Evolutionary conservation across 2,888 invertebrate genomes (phyloP).

Genomic region (Lycophotia porphyrea): DNA sequence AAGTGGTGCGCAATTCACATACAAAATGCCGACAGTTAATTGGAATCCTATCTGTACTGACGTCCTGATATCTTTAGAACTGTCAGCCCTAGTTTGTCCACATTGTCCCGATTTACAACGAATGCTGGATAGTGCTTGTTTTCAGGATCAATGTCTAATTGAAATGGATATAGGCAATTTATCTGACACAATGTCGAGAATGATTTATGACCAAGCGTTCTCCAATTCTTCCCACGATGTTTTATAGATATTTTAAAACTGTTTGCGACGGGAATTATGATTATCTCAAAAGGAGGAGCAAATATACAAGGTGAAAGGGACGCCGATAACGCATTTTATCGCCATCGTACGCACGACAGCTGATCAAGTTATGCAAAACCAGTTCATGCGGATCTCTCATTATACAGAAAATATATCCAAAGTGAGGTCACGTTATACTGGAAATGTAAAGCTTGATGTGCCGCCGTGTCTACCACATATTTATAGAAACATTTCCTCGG

Average conservation of each 20-base stretch:
- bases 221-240: slow-evolving; percentile 15
- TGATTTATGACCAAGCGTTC: slow-evolving; percentile 6
- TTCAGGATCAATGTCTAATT: slow-evolving; percentile 40
- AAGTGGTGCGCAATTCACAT: slow-evolving; percentile 32
- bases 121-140: slow-evolving; percentile 16
- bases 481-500: too few species aligned
- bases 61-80: slow-evolving; percentile 19
- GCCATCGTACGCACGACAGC: too few species aligned
- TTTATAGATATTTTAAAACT: neutral
- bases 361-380: too few species aligned
- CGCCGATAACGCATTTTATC: too few species aligned
- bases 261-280: slow-evolving; percentile 8
- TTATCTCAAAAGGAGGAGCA: slow-evolving; percentile 3
- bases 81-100: slow-evolving; percentile 37
- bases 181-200: slow-evolving; percentile 7
- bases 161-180: slow-evolving; percentile 55
- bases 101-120: slow-evolving; percentile 5
- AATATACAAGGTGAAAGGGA: too few species aligned
- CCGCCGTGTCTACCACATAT: too few species aligned
- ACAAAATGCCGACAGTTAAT: slow-evolving; percentile 39
- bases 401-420: too few species aligned
- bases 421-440: too few species aligned
- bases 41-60: slow-evolving; percentile 29
- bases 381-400: too few species aligned
- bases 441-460: too few species aligned